Evolutionary conservation across 2,888 invertebrate species (phyloP), one percentile per base, ranked within the genome.

Genomic region (Iphiclides podalirius): DNA sequence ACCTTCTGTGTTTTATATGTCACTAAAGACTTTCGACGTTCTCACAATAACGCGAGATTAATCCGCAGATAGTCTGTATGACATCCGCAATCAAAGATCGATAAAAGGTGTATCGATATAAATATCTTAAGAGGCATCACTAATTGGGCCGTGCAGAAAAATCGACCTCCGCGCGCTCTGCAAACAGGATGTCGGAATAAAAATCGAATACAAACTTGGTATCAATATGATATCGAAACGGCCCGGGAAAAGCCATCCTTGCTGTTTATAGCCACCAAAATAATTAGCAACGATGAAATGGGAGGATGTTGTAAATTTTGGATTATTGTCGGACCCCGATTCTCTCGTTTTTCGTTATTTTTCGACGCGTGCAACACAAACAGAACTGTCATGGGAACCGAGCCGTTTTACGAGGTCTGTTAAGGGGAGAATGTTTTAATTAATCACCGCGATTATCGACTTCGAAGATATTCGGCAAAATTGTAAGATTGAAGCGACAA

Each of bases 161-260:
- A 11, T 11, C 6, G 20, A 3, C 3, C 20, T 37, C 38, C 4
- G 31, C 12, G 12, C 31, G 31, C 8, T n/a, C 11, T 11, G 40
- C 37, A 35, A 47, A 41, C 47, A 47, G 47, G 47, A 47, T 47
- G 40, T 35, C 12, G 16, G 8, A 28, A 41, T 47, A 31, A 41
- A 36, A 47, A 34, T 40, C 11, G 33, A 46, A 13, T 31, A 6
- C 9, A 41, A 14, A 17, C 9, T 14, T 34, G 20, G 9, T 20
- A 20, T 26, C 14, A n/a, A 39, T 15, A 38, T 3, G n/a, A 12
- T 12, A 17, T 34, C 42, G 15, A 47, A 39, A 47, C 40, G 11
- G 28, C 12, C 35, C 28, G 31, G 26, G 16, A 15, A 35, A 34
- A 14, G 31, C 38, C 6, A 9, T 14, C 17, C 26, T 9, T 11